Evolutionary conservation across 2,888 invertebrate species (phyloP).

Genomic region (Falcaria lacertinaria): DNA sequence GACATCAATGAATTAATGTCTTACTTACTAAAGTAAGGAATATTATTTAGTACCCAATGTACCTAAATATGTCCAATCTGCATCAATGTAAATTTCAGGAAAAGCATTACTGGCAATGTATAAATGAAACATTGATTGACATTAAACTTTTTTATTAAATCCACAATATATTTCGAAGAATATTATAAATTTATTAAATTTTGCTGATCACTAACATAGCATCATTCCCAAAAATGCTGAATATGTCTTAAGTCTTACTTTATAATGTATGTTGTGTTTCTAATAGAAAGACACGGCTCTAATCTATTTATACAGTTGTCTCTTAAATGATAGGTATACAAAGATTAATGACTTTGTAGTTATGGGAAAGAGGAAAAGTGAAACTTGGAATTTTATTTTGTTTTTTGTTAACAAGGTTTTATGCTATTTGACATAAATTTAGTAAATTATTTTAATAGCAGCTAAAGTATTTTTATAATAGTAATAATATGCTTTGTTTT

Average conservation of each 20-base stretch:
- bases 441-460: neutral
- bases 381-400: neutral
- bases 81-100: neutral
- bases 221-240: slow-evolving; percentile 55
- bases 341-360: slow-evolving; percentile 6
- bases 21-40: too few relatives aligned
- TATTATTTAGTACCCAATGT: too few relatives aligned
- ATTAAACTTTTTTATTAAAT: slow-evolving; percentile 75
- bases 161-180: slow-evolving; percentile 78
- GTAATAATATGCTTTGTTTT: too few relatives aligned
- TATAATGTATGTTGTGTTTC: slow-evolving; percentile 44
- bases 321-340: slow-evolving; percentile 15
- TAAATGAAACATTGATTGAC: slow-evolving; percentile 58
- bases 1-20: too few relatives aligned
- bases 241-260: slow-evolving; percentile 46
- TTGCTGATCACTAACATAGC: slow-evolving; percentile 60
- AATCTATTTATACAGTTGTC: slow-evolving; percentile 29
- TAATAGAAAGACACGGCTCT: slow-evolving; percentile 32
- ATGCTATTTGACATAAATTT: neutral
- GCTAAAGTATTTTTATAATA: too few relatives aligned
- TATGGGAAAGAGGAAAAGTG: neutral
- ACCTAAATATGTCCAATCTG: too few relatives aligned
- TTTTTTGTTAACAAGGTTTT: neutral
- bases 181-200: slow-evolving; percentile 76
- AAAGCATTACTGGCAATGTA: neutral